A percentile compares a stretch with the other conserved stretches of the same genome.
Evolutionary conservation across 2,797 vertebrate species (phyloP).

Genomic region (Gila robusta): DNA sequence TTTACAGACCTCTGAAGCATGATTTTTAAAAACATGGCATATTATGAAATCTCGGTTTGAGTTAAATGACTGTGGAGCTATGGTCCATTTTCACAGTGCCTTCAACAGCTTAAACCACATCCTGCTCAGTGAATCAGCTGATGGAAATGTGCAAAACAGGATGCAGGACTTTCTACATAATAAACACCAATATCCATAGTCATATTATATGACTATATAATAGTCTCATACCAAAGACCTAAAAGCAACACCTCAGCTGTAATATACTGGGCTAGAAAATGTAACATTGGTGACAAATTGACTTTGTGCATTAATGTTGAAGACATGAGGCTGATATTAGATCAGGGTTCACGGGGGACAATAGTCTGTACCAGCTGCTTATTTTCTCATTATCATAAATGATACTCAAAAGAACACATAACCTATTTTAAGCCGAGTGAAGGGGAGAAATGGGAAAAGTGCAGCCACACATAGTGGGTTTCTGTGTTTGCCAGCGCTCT

Average conservation of each 20-base stretch:
- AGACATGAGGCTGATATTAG: slow-evolving; percentile 21
- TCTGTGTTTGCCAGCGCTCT: slow-evolving; percentile 39
- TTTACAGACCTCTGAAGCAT: slow-evolving; percentile 23
- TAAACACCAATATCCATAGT: neutral
- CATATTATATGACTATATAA: neutral
- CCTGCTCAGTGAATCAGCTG: slow-evolving; percentile 34
- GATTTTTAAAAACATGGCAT: slow-evolving; percentile 7
- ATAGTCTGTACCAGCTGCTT: slow-evolving; percentile 44
- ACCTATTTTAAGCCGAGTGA: slow-evolving; percentile 54
- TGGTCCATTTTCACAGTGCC: slow-evolving; percentile 34
- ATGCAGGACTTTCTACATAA: neutral
- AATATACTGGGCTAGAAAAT: slow-evolving; percentile 1
- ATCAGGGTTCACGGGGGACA: slow-evolving; percentile 18
- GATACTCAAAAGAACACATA: slow-evolving; percentile 37
- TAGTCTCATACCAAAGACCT: neutral
- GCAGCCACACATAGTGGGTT: slow-evolving; percentile 40
- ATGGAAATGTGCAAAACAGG: slow-evolving; percentile 57
- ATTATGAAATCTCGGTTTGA: slow-evolving; percentile 41
- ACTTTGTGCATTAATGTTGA: neutral
- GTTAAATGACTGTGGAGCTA: slow-evolving; percentile 53
- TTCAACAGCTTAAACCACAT: slow-evolving; percentile 46
- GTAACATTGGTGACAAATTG: neutral
- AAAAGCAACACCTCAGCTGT: neutral
- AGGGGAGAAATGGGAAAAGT: slow-evolving; percentile 45
- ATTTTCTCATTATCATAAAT: slow-evolving; percentile 55